Evolutionary conservation across 2,113 vertebrate species (phyloP).

Genomic region (Oryzias celebensis): DNA sequence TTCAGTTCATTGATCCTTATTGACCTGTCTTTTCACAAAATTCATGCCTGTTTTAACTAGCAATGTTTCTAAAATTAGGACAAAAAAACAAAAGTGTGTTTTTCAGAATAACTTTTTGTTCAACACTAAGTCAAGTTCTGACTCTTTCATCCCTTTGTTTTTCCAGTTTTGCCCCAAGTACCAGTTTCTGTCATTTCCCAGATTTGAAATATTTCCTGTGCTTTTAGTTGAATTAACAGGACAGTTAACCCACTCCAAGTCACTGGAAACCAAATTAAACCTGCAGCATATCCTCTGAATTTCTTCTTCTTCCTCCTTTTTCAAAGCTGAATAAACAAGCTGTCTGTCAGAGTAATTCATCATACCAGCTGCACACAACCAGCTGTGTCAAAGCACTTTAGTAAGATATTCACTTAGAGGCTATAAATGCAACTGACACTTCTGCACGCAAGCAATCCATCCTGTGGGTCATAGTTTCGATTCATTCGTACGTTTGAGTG

Average conservation of each 20-base stretch:
- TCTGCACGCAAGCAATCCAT: not conserved
- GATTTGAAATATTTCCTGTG: not conserved
- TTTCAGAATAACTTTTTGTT: not conserved
- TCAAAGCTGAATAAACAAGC: slow-evolving; percentile 20
- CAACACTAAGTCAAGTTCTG: not conserved
- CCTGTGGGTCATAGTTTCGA: not conserved
- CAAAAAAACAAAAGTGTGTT: not conserved
- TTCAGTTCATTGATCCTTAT: not conserved
- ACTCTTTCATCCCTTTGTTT: not conserved
- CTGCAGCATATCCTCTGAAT: not conserved
- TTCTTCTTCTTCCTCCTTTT: slow-evolving; percentile 1
- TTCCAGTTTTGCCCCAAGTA: no score
- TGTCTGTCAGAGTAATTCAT: slow-evolving; percentile 5
- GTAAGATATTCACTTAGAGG: not conserved
- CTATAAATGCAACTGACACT: not conserved
- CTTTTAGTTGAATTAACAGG: not conserved
- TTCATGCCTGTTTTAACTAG: not conserved
- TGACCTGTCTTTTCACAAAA: not conserved
- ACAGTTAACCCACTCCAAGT: not conserved
- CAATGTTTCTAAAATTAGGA: not conserved
- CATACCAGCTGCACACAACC: not conserved
- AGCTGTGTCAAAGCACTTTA: slow-evolving; percentile 6
- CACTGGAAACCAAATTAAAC: not conserved
- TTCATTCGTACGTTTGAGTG: slow-evolving; percentile 11
- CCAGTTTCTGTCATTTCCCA: not conserved